These are phyloP conservation scores for Pipra filicauda DNA, from an alignment of 2,113 vertebrate species.

Conservation along the genomic window DNA sequence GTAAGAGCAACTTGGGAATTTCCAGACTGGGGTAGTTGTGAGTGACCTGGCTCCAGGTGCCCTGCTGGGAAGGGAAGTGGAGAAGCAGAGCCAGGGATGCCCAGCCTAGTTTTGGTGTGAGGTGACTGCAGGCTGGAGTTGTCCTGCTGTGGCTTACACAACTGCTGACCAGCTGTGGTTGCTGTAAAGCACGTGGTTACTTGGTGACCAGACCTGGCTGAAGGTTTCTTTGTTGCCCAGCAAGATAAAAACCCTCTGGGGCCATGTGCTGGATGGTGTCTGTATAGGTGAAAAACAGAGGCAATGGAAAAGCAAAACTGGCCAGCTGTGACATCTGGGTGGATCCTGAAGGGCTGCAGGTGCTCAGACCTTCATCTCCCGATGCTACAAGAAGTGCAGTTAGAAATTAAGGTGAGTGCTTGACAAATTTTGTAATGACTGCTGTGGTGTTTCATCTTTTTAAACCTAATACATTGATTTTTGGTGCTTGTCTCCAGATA, in stretches of 20 bases:
- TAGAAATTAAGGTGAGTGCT: not conserved
- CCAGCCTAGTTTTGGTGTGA: fast-evolving
- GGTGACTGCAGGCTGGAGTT: too few species aligned
- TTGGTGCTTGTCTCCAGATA: not conserved
- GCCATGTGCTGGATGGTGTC: fast-evolving
- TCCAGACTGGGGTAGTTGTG: fast-evolving
- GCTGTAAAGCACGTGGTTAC: fast-evolving
- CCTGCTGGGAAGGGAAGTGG: not conserved
- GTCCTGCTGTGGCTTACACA: fast-evolving
- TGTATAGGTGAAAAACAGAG: fast-evolving
- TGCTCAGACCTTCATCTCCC: fast-evolving
- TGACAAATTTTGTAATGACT: not conserved
- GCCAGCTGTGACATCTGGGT: not conserved
- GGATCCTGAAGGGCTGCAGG: not conserved
- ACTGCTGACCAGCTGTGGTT: fast-evolving
- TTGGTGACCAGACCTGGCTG: fast-evolving
- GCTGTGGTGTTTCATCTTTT: too few species aligned
- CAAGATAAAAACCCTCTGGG: not conserved
- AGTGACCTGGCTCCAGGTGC: fast-evolving
- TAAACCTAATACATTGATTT: fast-evolving
- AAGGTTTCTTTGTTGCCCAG: not conserved
- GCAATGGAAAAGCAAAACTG: too few species aligned
- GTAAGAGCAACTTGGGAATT: not conserved
- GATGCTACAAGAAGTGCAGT: too few species aligned
- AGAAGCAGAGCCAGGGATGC: too few species aligned